Evolutionary conservation across 2,113 vertebrate genomes (phyloP).

Genomic region (Zapornia atra): DNA sequence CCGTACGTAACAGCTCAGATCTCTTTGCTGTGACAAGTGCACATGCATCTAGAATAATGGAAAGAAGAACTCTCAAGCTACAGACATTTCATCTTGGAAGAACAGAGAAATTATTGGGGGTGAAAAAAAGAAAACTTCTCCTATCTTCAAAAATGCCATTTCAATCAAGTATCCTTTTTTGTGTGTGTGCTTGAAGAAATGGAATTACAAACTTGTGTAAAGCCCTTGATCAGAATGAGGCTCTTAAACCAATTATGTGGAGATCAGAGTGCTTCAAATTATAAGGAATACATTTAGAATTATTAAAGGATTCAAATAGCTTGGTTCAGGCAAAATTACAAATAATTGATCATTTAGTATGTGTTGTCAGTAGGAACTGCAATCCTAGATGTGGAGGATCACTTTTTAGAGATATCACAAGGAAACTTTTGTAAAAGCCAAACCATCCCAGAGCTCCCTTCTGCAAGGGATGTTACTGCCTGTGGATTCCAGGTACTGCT

Average conservation of each 20-base stretch:
- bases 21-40: neutral
- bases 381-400: conserved; percentile 40
- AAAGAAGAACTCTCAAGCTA: neutral
- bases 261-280: conserved; percentile 59
- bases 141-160: conserved; percentile 48
- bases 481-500: neutral
- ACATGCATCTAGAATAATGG: neutral
- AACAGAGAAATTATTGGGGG: neutral
- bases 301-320: conserved; percentile 60
- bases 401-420: neutral
- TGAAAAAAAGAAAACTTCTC: neutral
- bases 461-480: neutral
- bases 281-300: conserved; percentile 51
- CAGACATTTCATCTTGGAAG: neutral
- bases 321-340: conserved; percentile 45
- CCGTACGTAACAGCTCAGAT: neutral
- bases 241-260: conserved; percentile 65
- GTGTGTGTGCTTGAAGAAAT: conserved; percentile 47
- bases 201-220: conserved; percentile 44
- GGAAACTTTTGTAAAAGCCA: conserved; percentile 29
- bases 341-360: conserved; percentile 60
- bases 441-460: neutral
- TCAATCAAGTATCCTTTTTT: conserved; percentile 48
- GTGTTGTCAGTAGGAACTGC: conserved; percentile 38
- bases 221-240: conserved; percentile 59